Evolutionary conservation across 2,797 vertebrate genomes (phyloP), one percentile per base, ranked within the genome.

Genomic region (Micrastur ruficollis): DNA sequence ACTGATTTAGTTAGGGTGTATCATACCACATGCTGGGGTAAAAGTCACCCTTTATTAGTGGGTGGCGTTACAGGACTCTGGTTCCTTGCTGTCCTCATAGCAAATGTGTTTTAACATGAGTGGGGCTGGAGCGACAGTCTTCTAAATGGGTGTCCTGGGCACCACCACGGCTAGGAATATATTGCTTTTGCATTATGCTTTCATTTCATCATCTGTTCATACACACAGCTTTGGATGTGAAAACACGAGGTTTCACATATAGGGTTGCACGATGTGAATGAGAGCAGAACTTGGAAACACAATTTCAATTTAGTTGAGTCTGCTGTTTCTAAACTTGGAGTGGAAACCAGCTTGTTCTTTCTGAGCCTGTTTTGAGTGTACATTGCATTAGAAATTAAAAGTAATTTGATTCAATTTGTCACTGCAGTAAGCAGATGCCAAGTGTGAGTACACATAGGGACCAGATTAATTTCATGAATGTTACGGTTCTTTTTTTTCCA

Each of bases 371-470:
- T 91, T 68, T 66, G 89, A 59, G 49, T 74, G 53, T 66, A 36
- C 21, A 25, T 68, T 88, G 72, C 84, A 36, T 86, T 79, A 75
- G 70, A 89, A 96, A 84, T 88, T 52, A 44, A 95, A 92, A 87
- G 61, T 72, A 83, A 83, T 75, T 86, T 59, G 70, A 86, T 80
- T 93, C 12, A 68, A 2, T 92, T 94, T 93, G 71, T 91, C 82
- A 40, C 44, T 87, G 68, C 31, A 59, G 32, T 88, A 91, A 81
- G 72, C 66, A 79, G 81, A 56, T 91, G 50, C 74, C 50, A 78
- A 81, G 19, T 89, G 66, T 83, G 78, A 81, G 56, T 72, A 66
- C 29, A 44, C 32, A 16, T 22, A 86, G 81, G 61, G 55, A 75
- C 58, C 32, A 53, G 74, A 50, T 32, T 59, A 46, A 67, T 94